Percentiles rank a stretch among this genome's conserved stretches.
phyloP scores from a whole-genome alignment of 2,888 invertebrate genomes.

The Dolichomitus sp. region DNA sequence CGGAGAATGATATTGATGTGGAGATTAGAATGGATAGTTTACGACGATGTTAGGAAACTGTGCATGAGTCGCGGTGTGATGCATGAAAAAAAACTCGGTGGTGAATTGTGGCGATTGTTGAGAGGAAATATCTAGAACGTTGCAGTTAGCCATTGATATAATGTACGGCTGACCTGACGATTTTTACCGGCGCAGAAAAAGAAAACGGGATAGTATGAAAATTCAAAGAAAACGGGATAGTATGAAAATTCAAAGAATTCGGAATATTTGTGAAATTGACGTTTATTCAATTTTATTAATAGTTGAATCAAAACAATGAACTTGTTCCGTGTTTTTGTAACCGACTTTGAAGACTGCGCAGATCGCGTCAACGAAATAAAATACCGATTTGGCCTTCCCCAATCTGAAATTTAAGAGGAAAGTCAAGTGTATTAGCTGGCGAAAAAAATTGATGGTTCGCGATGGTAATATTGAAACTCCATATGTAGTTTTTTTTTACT shows the following conservation, averaged over 20 bases:
- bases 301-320: not conserved
- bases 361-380: not conserved
- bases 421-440: not conserved
- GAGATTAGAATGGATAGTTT: not conserved
- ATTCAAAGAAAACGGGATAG: not conserved
- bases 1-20: constrained; percentile 4
- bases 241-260: not conserved
- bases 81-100: not conserved
- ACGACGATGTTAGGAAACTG: not conserved
- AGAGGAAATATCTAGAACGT: not conserved
- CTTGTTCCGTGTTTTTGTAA: not conserved
- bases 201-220: not conserved
- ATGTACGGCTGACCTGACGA: no score
- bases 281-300: not conserved
- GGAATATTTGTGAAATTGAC: not conserved
- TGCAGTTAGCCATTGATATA: not conserved
- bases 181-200: no score
- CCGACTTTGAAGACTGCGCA: not conserved
- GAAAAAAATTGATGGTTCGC: no score
- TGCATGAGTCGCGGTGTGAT: not conserved
- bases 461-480: not conserved
- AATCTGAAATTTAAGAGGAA: not conserved
- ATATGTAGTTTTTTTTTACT: not conserved
- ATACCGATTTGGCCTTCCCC: not conserved
- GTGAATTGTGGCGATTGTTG: no score